Evolutionary conservation across 1,140 invertebrate species (phyloP), one percentile per base, ranked within the genome.

Genomic region (Paraescarpia echinospica): DNA sequence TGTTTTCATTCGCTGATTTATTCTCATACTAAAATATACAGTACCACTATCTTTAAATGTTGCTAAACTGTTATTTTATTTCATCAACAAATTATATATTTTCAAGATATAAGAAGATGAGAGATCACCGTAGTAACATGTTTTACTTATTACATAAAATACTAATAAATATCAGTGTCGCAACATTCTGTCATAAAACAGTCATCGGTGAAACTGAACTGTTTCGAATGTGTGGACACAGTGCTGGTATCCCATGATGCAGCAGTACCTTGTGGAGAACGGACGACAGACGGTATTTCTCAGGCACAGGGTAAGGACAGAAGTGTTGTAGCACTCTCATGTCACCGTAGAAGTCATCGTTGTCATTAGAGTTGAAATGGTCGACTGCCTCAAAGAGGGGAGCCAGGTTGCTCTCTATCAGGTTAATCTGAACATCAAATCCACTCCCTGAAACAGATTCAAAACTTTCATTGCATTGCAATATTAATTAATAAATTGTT

Each of bases 221-320:
- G 41, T 41, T 41, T 41, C 22, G 59, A 18, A 31, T 77, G 59
- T 77, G 59, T 77, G 59, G 2, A 27, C 22, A 18, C 59, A 22
- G 59, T 77, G 59, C 59, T 14, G 14, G 22, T 77, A 77, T 77
- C 59, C 59, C 59, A 77, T 77, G 0, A 77, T 77, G 59, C 59
- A 77, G 59, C 59, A 77, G 34, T 34, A 91, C 90, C 35, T 91
- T 41, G 89, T 93, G 93, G 33, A 93, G 51, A 22, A 92, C 33
- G 33, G 92, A 27, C 2, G 35, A 89, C 22, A 94, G 90, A 22
- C 92, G 35, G 35, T 92, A 94, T 92, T 92, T 94, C 92, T 94
- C 93, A 27, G 93, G 93, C 14, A 94, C 89, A 6, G 93, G 93
- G 51, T 93, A 94, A 4, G 91, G 91, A 88, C 93, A 94, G 92